Evolutionary conservation across 2,888 invertebrate genomes (phyloP), one percentile per base, ranked within the genome.

Genomic region (Nomada fabriciana): DNA sequence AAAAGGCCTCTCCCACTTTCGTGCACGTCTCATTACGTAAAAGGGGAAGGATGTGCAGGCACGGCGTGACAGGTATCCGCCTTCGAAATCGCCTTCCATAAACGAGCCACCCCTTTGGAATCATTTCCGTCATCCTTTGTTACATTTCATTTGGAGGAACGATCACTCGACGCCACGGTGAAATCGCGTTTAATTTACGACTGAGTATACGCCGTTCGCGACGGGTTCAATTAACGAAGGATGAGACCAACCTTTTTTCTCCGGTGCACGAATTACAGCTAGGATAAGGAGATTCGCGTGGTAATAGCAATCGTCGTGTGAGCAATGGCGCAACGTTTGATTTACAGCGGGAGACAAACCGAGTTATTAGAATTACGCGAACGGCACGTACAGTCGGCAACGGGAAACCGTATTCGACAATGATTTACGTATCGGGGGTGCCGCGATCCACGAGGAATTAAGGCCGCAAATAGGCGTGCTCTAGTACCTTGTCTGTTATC

Each of bases 341-440:
- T 88, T 88, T 88, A 88, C 79, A 74, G 60, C 70, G 61, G 61
- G 78, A 60, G 81, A 80, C 87, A 87, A 83, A 20, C 86, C 91
- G 88, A 90, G 91, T 89, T 90, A 88, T 90, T 89, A 87, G 89
- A 91, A 90, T 90, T 90, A 91, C 90, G 73, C 84, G 86, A 82
- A 80, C 84, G 69, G 74, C 76, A 82, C 75, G 80, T 74, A 80
- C 77, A 78, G 71, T 50, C 52, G 53, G 72, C 76, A 81, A 83
- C 76, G 78, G 70, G 63, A 73, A 83, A 83, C 78, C 78, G 85
- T 82, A 83, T 83, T 85, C 84, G 77, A 72, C 43, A 71, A 84
- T 88, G 85, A 88, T 88, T 88, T 86, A 88, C 81, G 77, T 75
- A 80, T 80, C 79, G 68, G 72, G 76, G 67, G 61, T 52, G 57